Base-by-base conservation (phyloP, 2,113 vertebrate species). In the Limanda limanda region DNA sequence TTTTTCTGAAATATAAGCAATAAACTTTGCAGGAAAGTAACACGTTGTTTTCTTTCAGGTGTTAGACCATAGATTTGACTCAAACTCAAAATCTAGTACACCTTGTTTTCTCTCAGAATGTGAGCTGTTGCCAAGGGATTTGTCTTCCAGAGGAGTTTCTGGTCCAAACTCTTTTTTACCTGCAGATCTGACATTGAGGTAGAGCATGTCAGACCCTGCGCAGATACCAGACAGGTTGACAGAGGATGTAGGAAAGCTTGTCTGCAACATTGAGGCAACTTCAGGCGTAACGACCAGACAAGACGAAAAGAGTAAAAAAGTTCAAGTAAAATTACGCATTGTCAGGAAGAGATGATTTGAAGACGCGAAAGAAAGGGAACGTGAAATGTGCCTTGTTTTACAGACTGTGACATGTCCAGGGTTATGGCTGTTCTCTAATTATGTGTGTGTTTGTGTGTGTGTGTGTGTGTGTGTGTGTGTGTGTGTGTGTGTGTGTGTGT, bases 201-300 rank as follows among this genome's bases (percentile, higher is more conserved):
- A 51, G 21, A 63, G 31, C 48, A 59, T 35, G 59, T 80, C 69
- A 84, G 80, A 40, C 24, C n/a, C 57, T 68, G 21, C 42, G 60
- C 80, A 68, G 54, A 60, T 42, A 57, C 27, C 14, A 51, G 76
- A 71, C 71, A 76, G 78, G 24, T 79, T 68, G 71, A 18, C 6
- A 7, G 65, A 85, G 58, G 57, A 72, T 71, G 66, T 42, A 42
- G 20, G 68, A 11, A 64, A 45, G 20, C 27, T 72, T 78, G 54
- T 73, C 66, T 67, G 55, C 55, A 48, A 40, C 67, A 63, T 3
- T 59, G 62, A 80, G 40, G 17, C 3, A 0, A 20, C 14, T 21
- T 68, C 42, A 59, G n/a, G 6, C 45, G 35, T 64, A 57, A 18
- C n/a, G 24, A 68, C 6, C n/a, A 62, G 47, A 56, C 65, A 42